Evolutionary conservation across 2,797 vertebrate genomes (phyloP).

Genomic region (Glyptemys insculpta): DNA sequence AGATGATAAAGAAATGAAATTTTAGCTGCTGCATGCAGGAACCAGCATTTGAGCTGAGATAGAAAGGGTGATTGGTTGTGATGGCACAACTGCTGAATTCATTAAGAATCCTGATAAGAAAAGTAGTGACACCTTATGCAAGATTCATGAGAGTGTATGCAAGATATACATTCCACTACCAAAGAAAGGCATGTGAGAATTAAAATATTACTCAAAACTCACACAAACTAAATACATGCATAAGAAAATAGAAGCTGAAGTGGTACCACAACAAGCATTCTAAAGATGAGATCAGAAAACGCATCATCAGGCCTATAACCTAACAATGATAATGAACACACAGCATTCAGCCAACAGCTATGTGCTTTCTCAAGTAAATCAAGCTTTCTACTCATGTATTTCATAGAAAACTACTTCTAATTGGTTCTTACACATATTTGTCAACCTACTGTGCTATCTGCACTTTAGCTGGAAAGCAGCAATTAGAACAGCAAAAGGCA

Average conservation of each 20-base stretch:
- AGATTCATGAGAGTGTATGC: constrained; percentile 51
- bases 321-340: not conserved
- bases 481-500: constrained; percentile 1
- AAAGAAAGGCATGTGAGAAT: not conserved
- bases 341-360: not conserved
- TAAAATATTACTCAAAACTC: not conserved
- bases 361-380: constrained; percentile 22
- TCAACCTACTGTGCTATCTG: not conserved
- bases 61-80: constrained; percentile 4
- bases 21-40: constrained; percentile 12
- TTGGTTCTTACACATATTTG: not conserved
- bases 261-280: not conserved
- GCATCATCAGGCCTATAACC: not conserved
- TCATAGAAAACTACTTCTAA: not conserved
- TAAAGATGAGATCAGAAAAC: not conserved
- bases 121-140: constrained; percentile 40
- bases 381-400: not conserved
- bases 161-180: constrained; percentile 1
- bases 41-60: constrained; percentile 3
- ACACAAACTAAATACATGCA: not conserved
- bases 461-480: constrained; percentile 2
- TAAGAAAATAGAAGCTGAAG: not conserved
- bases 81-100: constrained; percentile 43
- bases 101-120: constrained; percentile 30
- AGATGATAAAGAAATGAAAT: constrained; percentile 28